Evolutionary conservation across 2,888 invertebrate species (phyloP), one percentile per base, ranked within the genome.

Genomic region (Brachynemurus nebulosus): DNA sequence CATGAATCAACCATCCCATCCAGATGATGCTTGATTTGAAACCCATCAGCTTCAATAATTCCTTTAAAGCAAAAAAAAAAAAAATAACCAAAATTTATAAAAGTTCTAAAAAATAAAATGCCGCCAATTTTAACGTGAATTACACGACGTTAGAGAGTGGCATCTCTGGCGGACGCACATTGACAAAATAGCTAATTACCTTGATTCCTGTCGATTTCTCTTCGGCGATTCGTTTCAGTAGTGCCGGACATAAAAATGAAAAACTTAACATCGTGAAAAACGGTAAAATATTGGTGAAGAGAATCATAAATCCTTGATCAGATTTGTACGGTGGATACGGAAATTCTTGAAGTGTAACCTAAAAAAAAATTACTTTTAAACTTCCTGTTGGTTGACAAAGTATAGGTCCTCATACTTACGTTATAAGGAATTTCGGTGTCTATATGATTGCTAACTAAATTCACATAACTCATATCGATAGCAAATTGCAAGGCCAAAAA

Each of bases 41-140:
- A 2, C 92, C 92, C 82, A 90, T 89, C 65, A 91, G 86, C 69
- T 88, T 89, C 86, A 91, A 84, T 1, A 86, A 78, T 70, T 91
- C 91, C 81, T 90, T 63, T 21, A 61, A 52, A 42, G 36, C 12
- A 18, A 40, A 33, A 8, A 39, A 35, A n/a, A n/a, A n/a, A n/a
- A n/a, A n/a, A n/a, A n/a, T 43, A 7, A 33, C 18, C 14, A 9
- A 19, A 33, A 19, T 16, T 9, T 41, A 30, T 14, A 27, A 16
- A 17, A 40, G 16, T 27, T 11, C 17, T 18, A 11, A 38, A 20
- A 34, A 34, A 6, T 34, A 14, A 7, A 23, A 7, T 23, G 6
- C 23, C 9, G 6, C 9, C 9, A 7, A 23, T 7, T 7, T 23
- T 7, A 23, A 23, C 6, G 9, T 23, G 23, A 7, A 23, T 23